Evolutionary conservation across 2,113 vertebrate species (phyloP), one percentile per base, ranked within the genome.

Genomic region (Atlantisia rogersi): DNA sequence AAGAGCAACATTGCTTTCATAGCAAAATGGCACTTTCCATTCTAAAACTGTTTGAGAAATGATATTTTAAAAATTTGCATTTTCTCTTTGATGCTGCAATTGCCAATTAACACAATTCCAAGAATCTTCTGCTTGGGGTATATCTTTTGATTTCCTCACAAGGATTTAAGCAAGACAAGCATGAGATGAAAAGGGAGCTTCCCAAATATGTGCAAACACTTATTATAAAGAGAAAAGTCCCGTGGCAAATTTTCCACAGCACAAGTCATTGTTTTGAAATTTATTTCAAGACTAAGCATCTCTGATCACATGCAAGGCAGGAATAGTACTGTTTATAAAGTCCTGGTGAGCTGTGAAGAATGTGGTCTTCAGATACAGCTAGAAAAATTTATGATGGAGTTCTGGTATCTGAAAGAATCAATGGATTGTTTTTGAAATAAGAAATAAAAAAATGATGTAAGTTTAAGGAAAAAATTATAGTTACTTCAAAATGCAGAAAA

Each of bases 211-310:
- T 74, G 71, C 62, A 90, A 86, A 53, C 42, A 35, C 39, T 65
- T 86, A 52, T 85, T 90, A 53, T 32, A 42, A 90, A 95, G 32
- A 50, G 79, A 90, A 75, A 87, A 75, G 29, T 82, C 81, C 60
- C 9, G 2, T 77, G 86, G 79, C 55, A 91, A 68, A 53, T 90
- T 95, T 95, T 95, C 86, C 75, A 77, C 62, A 77, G 70, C 62
- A 62, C 64, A 65, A 90, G 26, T 69, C 29, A 62, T n/a, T 71
- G 75, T 64, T 83, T 77, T 75, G 68, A 88, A 88, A 93, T 63
- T 15, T 22, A n/a, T 96, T 92, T 95, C 50, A 60, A 92, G 56
- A 84, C 53, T 6, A 60, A 90, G 53, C 56, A 39, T 28, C 58
- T 74, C 62, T 79, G 77, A 92, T 93, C 64, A 46, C 48, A 93